Evolutionary conservation across 2,113 vertebrate species (phyloP).

Genomic region (Meleagris gallopavo): DNA sequence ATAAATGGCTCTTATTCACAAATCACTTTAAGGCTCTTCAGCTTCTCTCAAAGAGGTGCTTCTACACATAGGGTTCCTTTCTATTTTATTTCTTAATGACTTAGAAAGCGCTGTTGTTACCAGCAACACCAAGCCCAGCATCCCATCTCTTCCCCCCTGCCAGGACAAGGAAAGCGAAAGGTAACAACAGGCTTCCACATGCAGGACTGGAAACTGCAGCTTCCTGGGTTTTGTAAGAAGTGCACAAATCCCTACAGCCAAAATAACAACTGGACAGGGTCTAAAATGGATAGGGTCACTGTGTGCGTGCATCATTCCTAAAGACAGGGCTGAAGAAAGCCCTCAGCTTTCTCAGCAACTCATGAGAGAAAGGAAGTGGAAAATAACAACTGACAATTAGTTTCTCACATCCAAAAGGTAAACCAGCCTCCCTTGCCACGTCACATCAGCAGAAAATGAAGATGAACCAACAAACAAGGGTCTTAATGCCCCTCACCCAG

Average conservation of each 20-base stretch:
- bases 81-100: slow-evolving; percentile 63
- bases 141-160: slow-evolving; percentile 28
- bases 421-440: slow-evolving; percentile 34
- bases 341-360: slow-evolving; percentile 60
- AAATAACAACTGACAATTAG: slow-evolving; percentile 24
- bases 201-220: slow-evolving; percentile 61
- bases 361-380: slow-evolving; percentile 59
- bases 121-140: slow-evolving; percentile 51
- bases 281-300: slow-evolving; percentile 31
- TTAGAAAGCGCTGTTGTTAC: slow-evolving; percentile 66
- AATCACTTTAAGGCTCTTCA: slow-evolving; percentile 95
- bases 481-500: neutral
- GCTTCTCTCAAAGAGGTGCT: slow-evolving; percentile 84
- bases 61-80: slow-evolving; percentile 69
- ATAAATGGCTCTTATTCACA: slow-evolving; percentile 93
- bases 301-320: slow-evolving; percentile 28
- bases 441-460: slow-evolving; percentile 58
- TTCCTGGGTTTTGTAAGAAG: slow-evolving; percentile 36
- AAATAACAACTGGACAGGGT: slow-evolving; percentile 14
- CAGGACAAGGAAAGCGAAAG: slow-evolving; percentile 69
- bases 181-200: slow-evolving; percentile 69
- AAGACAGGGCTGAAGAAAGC: slow-evolving; percentile 56
- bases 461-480: slow-evolving; percentile 67
- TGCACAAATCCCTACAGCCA: slow-evolving; percentile 45
- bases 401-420: slow-evolving; percentile 50